Base-by-base conservation (phyloP, 2,113 vertebrate genomes). In the Ceuthmochares aereus region DNA sequence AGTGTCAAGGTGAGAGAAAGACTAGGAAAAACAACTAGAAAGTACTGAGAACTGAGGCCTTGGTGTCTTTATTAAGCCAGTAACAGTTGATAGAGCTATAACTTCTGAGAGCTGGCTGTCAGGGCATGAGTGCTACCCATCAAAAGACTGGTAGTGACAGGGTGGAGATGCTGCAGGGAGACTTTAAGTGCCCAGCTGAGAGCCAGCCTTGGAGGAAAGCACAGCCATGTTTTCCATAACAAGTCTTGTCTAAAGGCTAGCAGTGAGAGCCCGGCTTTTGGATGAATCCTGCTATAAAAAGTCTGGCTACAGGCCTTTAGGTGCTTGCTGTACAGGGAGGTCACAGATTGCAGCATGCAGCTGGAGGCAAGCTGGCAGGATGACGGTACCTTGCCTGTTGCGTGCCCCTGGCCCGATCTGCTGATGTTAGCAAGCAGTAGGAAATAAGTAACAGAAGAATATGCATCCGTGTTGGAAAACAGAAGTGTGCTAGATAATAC, bases 381-480 rank as follows among this genome's bases (percentile, higher is more conserved):
- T 76, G 98, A 99, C 14, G 98, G 96, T 3, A 96, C 98, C 83
- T 95, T 97, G 63, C 95, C 97, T 10, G 97, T 94, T 17, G 64
- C 51, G 1, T 55, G 84, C 10, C 81, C 59, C 72, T 97, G 92
- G 30, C 98, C 98, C 22, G 98, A 91, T 1, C 96, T 89, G 70
- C 99, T 99, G 30, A 98, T 97, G 91, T 98, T 98, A 95, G 98
- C 98, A 70, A 99, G 99, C 63, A 98, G 95, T 1, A 98, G 98
- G 96, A 99, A 99, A 95, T 98, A 98, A 97, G 99, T 98, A 98
- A 98, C 86, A 42, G 98, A 99, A 97, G 98, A 99, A 14, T 98
- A 97, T 7, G 98, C 98, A 49, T 98, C 98, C 90, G 98, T 99
- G 94, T 23, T 37, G 69, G 30, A 43, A 86, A 54, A 52, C 0